phyloP scores from a whole-genome alignment of 2,888 invertebrate species.

The Epirrhoe tristata region DNA sequence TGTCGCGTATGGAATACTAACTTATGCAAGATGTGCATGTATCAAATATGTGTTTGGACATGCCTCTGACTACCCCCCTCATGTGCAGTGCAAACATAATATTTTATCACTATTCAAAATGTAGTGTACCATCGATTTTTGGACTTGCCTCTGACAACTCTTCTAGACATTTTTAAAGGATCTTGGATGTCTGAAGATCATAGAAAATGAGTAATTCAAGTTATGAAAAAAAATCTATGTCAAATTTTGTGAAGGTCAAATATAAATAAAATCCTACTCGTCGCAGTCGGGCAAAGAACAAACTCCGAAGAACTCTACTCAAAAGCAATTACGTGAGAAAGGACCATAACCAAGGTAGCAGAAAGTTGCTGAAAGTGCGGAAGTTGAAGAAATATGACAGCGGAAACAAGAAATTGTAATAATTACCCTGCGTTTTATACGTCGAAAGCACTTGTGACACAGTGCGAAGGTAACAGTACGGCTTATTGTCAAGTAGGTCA shows the following conservation, averaged over 20 bases:
- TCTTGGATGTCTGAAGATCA: too few relatives aligned
- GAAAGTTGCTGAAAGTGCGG: constrained; percentile 27
- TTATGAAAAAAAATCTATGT: background rate
- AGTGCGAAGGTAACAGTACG: constrained; percentile 1
- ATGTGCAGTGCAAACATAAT: too few relatives aligned
- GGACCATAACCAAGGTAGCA: constrained; percentile 21
- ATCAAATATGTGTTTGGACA: too few relatives aligned
- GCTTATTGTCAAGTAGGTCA: background rate
- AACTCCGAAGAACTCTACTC: constrained; percentile 13
- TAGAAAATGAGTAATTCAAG: too few relatives aligned
- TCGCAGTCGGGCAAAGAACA: constrained; percentile 3
- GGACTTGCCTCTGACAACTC: too few relatives aligned
- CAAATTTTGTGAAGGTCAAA: background rate
- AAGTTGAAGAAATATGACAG: constrained; percentile 28
- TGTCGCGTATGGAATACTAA: too few relatives aligned
- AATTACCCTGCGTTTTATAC: constrained; percentile 27
- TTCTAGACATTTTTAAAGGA: too few relatives aligned
- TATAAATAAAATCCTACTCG: background rate
- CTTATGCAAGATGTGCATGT: too few relatives aligned
- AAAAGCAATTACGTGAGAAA: constrained; percentile 25
- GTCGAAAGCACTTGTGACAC: background rate
- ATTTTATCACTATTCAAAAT: too few relatives aligned
- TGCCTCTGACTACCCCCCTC: too few relatives aligned
- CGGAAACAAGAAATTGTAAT: constrained; percentile 27
- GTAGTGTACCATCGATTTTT: too few relatives aligned